Percentiles rank a stretch among this genome's conserved stretches.
Evolutionary conservation across 1,140 invertebrate species (phyloP).

Genomic region (Lasioglossum baleicum): DNA sequence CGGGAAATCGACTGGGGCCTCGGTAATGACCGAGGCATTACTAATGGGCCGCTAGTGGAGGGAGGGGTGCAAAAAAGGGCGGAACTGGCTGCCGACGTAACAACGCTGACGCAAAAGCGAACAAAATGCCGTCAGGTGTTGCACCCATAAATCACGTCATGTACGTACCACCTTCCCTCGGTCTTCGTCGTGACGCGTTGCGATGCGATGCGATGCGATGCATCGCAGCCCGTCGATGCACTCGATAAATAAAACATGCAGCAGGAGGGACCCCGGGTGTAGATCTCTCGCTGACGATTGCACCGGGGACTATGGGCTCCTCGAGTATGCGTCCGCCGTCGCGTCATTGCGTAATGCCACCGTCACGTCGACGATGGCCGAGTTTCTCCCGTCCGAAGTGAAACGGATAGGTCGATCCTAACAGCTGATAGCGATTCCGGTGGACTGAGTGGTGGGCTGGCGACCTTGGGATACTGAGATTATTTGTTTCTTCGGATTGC

Average conservation of each 20-base stretch:
- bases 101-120: constrained; percentile 69
- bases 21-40: constrained; percentile 74
- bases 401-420: neutral
- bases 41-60: constrained; percentile 63
- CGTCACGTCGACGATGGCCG: neutral
- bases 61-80: constrained; percentile 61
- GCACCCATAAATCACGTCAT: constrained; percentile 73
- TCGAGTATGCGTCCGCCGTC: neutral
- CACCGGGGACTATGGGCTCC: neutral
- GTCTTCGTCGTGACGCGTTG: constrained; percentile 56
- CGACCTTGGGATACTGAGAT: no score
- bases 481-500: no score
- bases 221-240: constrained; percentile 41
- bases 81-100: constrained; percentile 70
- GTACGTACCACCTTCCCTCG: constrained; percentile 51
- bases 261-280: constrained; percentile 20
- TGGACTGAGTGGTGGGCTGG: no score
- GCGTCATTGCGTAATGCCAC: neutral
- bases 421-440: no score
- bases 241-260: constrained; percentile 64
- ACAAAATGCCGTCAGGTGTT: constrained; percentile 74
- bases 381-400: neutral
- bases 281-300: constrained; percentile 2
- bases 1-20: constrained; percentile 70
- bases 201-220: constrained; percentile 17